Percentiles rank a stretch among this genome's conserved stretches.
Conservation (phyloP, 2,113 vertebrate genomes). For the Alaudala cheleensis region DNA sequence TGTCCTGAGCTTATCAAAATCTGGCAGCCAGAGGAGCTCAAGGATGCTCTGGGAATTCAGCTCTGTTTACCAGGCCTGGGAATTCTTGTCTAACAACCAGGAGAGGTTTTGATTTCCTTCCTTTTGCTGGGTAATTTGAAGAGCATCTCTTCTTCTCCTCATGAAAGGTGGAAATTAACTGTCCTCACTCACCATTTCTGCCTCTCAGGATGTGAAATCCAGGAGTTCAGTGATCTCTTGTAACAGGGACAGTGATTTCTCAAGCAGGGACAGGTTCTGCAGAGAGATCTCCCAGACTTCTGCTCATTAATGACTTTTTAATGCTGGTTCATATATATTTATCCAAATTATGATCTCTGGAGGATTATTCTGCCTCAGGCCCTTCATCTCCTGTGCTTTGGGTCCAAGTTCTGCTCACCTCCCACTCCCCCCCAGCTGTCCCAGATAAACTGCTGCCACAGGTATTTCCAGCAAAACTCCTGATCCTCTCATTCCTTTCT, state of each 20-base stretch:
- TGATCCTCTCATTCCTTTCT: neutral
- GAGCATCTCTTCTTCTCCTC: neutral
- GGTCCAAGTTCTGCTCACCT: neutral
- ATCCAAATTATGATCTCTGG: neutral
- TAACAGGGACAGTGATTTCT: neutral
- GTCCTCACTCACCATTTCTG: neutral
- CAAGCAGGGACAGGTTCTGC: neutral
- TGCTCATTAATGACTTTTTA: neutral
- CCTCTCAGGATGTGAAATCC: neutral
- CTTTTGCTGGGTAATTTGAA: neutral
- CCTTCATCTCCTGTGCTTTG: neutral
- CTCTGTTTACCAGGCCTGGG: neutral
- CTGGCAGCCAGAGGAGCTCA: neutral
- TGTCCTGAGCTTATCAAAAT: conserved; percentile 8
- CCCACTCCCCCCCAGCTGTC: neutral
- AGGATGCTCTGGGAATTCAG: conserved; percentile 19
- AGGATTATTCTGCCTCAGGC: neutral
- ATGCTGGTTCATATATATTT: neutral
- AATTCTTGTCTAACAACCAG: neutral
- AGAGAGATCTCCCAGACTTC: neutral
- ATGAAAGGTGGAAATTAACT: neutral
- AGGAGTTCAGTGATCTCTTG: neutral
- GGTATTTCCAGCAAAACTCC: neutral
- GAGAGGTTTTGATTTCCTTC: neutral
- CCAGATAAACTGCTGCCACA: neutral